Evolutionary conservation across 2,888 invertebrate species (phyloP).

Genomic region (Cerastoderma edule): DNA sequence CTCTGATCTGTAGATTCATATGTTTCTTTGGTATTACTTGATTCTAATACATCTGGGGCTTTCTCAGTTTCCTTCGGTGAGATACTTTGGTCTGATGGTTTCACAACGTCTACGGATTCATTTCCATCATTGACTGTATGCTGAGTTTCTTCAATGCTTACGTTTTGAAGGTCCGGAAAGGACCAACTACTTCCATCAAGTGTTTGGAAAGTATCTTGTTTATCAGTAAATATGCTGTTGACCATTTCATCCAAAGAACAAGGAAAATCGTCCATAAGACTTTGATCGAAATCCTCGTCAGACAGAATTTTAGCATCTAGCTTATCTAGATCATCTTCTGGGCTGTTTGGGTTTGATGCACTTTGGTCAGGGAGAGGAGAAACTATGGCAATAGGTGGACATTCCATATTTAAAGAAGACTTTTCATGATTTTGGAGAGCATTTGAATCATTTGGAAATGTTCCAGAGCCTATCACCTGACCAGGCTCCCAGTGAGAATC

Average conservation of each 20-base stretch:
- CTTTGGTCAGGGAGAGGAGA: constrained; percentile 13
- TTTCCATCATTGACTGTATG: no score
- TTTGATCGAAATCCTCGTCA: constrained; percentile 1
- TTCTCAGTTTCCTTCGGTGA: neutral
- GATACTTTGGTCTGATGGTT: no score
- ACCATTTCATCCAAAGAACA: constrained; percentile 12
- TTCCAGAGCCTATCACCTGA: no score
- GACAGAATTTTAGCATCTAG: neutral
- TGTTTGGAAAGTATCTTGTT: constrained; percentile 21
- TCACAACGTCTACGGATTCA: no score
- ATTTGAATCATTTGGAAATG: neutral
- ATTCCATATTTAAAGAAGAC: neutral
- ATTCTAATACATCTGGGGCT: neutral
- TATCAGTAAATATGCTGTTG: constrained; percentile 8
- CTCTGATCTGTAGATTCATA: no score
- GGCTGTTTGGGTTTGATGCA: neutral
- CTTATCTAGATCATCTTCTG: neutral
- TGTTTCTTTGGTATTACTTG: no score
- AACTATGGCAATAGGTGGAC: constrained; percentile 22
- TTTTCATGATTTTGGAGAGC: no score
- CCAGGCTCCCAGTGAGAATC: no score
- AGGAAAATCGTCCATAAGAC: neutral
- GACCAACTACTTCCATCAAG: constrained; percentile 19
- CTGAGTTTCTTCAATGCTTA: no score
- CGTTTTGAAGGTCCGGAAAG: constrained; percentile 6